These are phyloP conservation scores for Sula dactylatra DNA, from an alignment of 2,113 vertebrate genomes.

Conservation along the genomic window DNA sequence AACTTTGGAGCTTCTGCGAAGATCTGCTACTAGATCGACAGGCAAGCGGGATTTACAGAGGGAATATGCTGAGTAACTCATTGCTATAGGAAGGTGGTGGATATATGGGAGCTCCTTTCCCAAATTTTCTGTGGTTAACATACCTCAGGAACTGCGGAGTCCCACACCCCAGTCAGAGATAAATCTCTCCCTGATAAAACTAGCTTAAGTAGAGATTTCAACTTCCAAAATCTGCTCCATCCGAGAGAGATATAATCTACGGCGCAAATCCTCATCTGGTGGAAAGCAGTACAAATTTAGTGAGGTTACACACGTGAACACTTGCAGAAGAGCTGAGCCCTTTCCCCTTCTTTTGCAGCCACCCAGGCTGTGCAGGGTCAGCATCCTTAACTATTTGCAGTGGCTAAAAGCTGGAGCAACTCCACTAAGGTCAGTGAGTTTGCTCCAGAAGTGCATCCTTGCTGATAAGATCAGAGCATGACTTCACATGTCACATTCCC, in stretches of 20 bases:
- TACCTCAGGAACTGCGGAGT: not conserved
- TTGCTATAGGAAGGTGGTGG: not conserved
- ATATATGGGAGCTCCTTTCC: not conserved
- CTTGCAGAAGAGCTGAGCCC: not conserved
- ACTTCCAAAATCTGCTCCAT: not conserved
- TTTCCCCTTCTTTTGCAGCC: not conserved
- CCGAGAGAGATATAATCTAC: rapidly evolving
- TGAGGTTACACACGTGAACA: not conserved
- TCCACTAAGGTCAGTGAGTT: not conserved
- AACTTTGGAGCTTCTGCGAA: not conserved
- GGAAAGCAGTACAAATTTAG: not conserved
- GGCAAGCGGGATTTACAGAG: not conserved
- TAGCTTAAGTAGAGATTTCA: not conserved
- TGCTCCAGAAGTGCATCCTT: not conserved
- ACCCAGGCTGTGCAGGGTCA: not conserved
- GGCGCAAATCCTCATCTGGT: not conserved
- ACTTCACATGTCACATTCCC: not conserved
- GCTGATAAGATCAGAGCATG: not conserved
- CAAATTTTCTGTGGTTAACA: not conserved
- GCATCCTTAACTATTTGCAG: not conserved
- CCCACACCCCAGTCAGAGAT: not conserved
- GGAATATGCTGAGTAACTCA: not conserved
- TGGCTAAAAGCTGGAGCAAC: not conserved
- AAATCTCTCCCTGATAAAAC: not conserved
- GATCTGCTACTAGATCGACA: not conserved